Percentiles rank a stretch among this genome's conserved stretches.
phyloP scores from a whole-genome alignment of 2,797 vertebrate genomes.

The Sebastes kiyomatsui region DNA sequence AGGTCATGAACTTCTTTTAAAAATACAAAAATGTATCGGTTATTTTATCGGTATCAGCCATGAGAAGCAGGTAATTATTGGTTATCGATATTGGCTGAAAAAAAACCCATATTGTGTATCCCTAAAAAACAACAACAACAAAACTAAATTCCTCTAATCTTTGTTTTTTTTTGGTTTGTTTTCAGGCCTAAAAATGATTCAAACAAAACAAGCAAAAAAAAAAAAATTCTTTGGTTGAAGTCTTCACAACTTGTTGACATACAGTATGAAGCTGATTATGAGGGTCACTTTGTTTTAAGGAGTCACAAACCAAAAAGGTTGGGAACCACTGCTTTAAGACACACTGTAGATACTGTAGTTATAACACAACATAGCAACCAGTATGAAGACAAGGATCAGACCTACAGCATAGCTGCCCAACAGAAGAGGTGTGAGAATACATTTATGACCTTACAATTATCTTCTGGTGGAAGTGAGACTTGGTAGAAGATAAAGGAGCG shows the following conservation, averaged over 20 bases:
- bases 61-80: no score
- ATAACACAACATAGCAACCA: background rate
- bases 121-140: background rate
- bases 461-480: background rate
- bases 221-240: background rate
- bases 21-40: no score
- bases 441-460: background rate
- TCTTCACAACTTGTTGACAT: no score
- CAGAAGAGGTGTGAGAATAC: background rate
- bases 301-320: background rate
- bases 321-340: background rate
- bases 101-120: no score
- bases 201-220: background rate
- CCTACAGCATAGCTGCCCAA: background rate
- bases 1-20: no score
- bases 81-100: no score
- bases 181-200: background rate
- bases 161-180: background rate
- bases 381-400: background rate
- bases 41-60: no score
- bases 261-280: background rate
- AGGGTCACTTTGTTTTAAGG: background rate
- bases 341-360: background rate
- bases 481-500: background rate
- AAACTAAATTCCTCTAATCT: background rate